phyloP scores from a whole-genome alignment of 2,888 invertebrate species.

The Metellina segmentata region DNA sequence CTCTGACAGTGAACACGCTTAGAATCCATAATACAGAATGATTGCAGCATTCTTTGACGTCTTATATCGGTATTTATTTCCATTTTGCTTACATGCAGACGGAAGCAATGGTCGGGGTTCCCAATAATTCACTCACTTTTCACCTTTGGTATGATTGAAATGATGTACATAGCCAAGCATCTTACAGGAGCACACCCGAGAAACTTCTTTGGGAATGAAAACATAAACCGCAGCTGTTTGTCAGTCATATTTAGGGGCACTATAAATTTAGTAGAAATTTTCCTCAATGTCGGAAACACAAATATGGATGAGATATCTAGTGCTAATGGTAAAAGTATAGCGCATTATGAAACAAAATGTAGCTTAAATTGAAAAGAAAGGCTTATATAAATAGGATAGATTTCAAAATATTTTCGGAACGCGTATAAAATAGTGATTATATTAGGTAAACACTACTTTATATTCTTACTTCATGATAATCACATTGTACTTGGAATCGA shows the following conservation, averaged over 20 bases:
- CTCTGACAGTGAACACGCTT: constrained; percentile 43
- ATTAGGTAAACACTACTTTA: too few species aligned
- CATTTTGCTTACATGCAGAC: constrained; percentile 41
- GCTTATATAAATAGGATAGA: too few species aligned
- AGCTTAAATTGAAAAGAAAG: too few species aligned
- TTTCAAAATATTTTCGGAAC: too few species aligned
- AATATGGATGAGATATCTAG: not conserved
- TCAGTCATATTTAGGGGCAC: constrained; percentile 31
- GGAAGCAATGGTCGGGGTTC: constrained; percentile 41
- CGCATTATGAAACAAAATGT: not conserved
- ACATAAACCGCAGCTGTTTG: constrained; percentile 16
- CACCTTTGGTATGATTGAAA: constrained; percentile 30
- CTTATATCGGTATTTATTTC: constrained; percentile 34
- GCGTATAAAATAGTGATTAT: too few species aligned
- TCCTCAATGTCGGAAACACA: constrained; percentile 11
- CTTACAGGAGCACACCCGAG: constrained; percentile 8
- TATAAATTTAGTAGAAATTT: constrained; percentile 34
- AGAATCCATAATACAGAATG: constrained; percentile 28
- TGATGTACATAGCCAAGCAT: constrained; percentile 24
- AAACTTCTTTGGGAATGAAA: not conserved
- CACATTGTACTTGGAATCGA: too few species aligned
- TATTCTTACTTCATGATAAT: too few species aligned
- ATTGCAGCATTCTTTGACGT: constrained; percentile 50
- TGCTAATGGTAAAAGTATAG: not conserved
- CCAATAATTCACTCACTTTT: constrained; percentile 52